Percentiles rank a stretch among this genome's conserved stretches.
phyloP scores from a whole-genome alignment of 1,140 invertebrate species.

The Drosophila sturtevanti region DNA sequence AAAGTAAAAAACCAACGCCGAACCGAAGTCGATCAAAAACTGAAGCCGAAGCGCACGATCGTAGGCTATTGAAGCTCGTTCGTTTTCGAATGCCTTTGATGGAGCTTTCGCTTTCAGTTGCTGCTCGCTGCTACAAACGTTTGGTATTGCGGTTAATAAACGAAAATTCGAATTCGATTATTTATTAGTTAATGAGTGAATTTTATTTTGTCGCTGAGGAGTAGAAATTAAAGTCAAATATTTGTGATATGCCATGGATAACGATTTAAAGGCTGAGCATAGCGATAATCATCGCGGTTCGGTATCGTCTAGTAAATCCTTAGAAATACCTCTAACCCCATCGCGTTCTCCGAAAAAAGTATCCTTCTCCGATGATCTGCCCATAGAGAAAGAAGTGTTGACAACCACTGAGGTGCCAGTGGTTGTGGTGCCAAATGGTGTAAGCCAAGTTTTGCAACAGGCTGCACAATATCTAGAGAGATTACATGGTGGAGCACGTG shows the following conservation, averaged over 20 bases:
- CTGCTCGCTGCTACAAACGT: constrained; percentile 74
- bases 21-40: not conserved
- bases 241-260: constrained; percentile 40
- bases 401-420: constrained; percentile 9
- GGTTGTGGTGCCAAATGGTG: constrained; percentile 38
- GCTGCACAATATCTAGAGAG: constrained; percentile 77
- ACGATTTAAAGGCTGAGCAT: constrained; percentile 47
- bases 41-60: constrained; percentile 48
- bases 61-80: constrained; percentile 37
- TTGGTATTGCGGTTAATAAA: constrained; percentile 65
- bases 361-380: constrained; percentile 78
- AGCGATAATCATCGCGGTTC: constrained; percentile 74
- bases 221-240: constrained; percentile 1
- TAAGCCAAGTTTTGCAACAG: constrained; percentile 76
- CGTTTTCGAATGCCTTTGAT: constrained; percentile 11
- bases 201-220: not conserved
- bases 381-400: constrained; percentile 28
- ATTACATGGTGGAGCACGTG: constrained; percentile 66
- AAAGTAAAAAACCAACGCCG: not conserved
- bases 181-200: not conserved
- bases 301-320: constrained; percentile 73
- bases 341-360: constrained; percentile 81
- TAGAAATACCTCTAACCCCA: constrained; percentile 73
- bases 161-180: constrained; percentile 9
- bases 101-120: constrained; percentile 78